A percentile compares a stretch with the other conserved stretches of the same genome.
Conservation (phyloP, 2,888 invertebrate species). For the Dastarcus helophoroides region DNA sequence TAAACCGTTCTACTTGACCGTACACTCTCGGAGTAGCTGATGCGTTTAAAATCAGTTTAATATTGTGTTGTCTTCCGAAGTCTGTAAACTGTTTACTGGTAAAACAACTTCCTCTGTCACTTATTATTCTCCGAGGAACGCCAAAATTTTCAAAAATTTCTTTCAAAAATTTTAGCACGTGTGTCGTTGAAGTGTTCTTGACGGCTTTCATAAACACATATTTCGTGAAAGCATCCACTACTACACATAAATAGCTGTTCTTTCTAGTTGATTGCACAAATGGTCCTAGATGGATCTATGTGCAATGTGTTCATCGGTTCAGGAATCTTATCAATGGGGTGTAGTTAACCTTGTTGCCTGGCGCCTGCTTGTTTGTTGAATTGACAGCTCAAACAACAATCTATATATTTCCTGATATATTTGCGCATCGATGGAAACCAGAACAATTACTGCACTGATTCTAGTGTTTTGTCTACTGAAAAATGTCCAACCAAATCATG, state of each 20-base stretch:
- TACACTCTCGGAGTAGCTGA: slow-evolving; percentile 21
- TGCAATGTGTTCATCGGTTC: slow-evolving; percentile 22
- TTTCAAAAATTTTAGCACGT: slow-evolving; percentile 8
- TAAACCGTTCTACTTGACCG: slow-evolving; percentile 20
- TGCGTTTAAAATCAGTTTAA: slow-evolving; percentile 18
- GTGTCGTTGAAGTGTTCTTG: slow-evolving; percentile 10
- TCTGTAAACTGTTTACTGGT: slow-evolving; percentile 16
- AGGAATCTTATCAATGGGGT: slow-evolving; percentile 15
- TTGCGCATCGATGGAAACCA: slow-evolving; percentile 21
- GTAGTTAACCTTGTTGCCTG: slow-evolving; percentile 15
- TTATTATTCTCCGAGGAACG: slow-evolving; percentile 14
- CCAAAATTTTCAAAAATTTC: slow-evolving; percentile 13
- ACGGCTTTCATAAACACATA: slow-evolving; percentile 23
- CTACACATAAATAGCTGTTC: slow-evolving; percentile 20
- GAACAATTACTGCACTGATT: slow-evolving; percentile 8
- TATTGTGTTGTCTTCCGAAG: slow-evolving; percentile 11
- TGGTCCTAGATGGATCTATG: slow-evolving; percentile 20
- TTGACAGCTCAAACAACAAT: slow-evolving; percentile 22
- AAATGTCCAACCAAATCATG: slow-evolving; percentile 25
- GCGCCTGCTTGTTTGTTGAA: slow-evolving; percentile 24
- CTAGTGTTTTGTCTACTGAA: slow-evolving; percentile 17
- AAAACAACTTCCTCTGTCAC: slow-evolving; percentile 15
- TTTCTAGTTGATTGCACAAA: slow-evolving; percentile 16
- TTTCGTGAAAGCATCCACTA: slow-evolving; percentile 26
- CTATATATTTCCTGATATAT: slow-evolving; percentile 22